Percentiles rank a stretch among this genome's conserved stretches.
These are phyloP conservation scores for Diabrotica balteata DNA, from an alignment of 2,888 invertebrate genomes.

Conservation along the genomic window DNA sequence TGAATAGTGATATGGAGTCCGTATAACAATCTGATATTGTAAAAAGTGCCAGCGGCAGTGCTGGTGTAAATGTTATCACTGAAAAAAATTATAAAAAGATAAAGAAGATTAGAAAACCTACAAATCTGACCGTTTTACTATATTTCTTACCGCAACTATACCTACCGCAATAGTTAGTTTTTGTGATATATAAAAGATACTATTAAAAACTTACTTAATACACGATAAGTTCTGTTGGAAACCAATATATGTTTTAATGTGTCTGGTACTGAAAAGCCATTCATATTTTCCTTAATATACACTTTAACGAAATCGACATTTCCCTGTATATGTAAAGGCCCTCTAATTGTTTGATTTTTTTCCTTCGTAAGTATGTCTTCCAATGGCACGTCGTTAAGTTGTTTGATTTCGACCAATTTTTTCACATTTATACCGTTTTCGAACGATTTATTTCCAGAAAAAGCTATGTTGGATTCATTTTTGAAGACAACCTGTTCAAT, in stretches of 20 bases:
- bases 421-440: slow-evolving; percentile 53
- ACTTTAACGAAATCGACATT: slow-evolving; percentile 53
- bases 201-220: slow-evolving; percentile 48
- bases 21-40: too few relatives aligned
- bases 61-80: too few relatives aligned
- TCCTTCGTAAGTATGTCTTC: slow-evolving; percentile 57
- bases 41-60: too few relatives aligned
- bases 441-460: slow-evolving; percentile 52
- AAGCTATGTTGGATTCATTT: slow-evolving; percentile 49
- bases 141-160: too few relatives aligned
- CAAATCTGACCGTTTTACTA: too few relatives aligned
- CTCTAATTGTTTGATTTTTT: slow-evolving; percentile 52
- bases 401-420: slow-evolving; percentile 52
- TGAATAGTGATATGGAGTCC: too few relatives aligned
- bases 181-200: too few relatives aligned
- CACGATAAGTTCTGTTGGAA: slow-evolving; percentile 41
- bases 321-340: slow-evolving; percentile 52
- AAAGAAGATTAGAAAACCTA: too few relatives aligned
- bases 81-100: too few relatives aligned
- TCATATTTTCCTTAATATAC: slow-evolving; percentile 53
- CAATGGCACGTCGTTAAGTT: slow-evolving; percentile 58
- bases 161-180: too few relatives aligned
- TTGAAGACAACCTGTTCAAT: slow-evolving; percentile 59
- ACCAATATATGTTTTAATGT: slow-evolving; percentile 44
- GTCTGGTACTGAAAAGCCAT: slow-evolving; percentile 47